Conservation (phyloP, 2,888 invertebrate species). For the Acleris cristana region DNA sequence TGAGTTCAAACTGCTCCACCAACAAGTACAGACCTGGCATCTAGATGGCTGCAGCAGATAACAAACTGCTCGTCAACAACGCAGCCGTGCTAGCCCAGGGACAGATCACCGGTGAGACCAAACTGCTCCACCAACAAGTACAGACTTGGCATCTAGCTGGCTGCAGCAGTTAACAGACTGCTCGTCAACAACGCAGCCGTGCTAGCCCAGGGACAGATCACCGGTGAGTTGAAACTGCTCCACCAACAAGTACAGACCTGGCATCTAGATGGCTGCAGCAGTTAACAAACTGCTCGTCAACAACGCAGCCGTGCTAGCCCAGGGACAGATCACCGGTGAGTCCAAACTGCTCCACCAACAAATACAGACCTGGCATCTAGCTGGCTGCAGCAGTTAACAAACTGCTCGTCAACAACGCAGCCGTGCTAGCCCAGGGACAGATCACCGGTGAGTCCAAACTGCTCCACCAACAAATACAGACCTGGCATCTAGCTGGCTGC, state of each 20-base stretch:
- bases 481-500: no score
- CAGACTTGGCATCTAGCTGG: no score
- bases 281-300: slow-evolving; percentile 52
- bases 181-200: slow-evolving; percentile 60
- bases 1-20: slow-evolving; percentile 25
- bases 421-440: slow-evolving; percentile 39
- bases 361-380: neutral
- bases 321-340: slow-evolving; percentile 52
- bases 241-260: neutral
- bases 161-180: slow-evolving; percentile 34
- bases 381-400: no score
- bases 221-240: slow-evolving; percentile 43
- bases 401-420: slow-evolving; percentile 63
- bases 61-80: slow-evolving; percentile 58
- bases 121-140: neutral
- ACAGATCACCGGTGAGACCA: slow-evolving; percentile 49
- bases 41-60: no score
- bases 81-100: slow-evolving; percentile 46
- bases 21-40: neutral
- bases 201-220: slow-evolving; percentile 45
- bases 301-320: slow-evolving; percentile 49
- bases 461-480: neutral
- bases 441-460: slow-evolving; percentile 47
- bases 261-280: no score
- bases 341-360: neutral